A percentile compares a stretch with the other conserved stretches of the same genome.
Evolutionary conservation across 23 tunicate genomes (phyloP).

Genomic region (Diplosoma virens): DNA sequence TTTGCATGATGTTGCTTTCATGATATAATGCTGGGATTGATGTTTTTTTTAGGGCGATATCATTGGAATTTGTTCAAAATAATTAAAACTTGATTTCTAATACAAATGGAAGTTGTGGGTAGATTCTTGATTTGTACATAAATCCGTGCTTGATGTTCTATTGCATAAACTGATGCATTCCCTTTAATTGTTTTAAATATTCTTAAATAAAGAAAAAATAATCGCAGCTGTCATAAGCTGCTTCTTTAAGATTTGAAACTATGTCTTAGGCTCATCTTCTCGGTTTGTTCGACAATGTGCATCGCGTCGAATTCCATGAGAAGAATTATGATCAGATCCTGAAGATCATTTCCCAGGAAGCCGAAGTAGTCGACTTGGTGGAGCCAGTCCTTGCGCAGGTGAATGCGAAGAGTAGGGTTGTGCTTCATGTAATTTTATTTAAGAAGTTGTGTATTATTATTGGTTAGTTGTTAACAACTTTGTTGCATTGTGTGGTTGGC

Average conservation of each 20-base stretch:
- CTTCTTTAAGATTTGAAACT: neutral
- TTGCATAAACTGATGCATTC: too few species aligned
- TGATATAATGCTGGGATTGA: too few species aligned
- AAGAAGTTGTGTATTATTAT: neutral
- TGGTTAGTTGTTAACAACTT: neutral
- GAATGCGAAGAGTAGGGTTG: neutral
- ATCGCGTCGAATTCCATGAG: slow-evolving; percentile 69
- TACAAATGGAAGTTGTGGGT: too few species aligned
- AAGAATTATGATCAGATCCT: slow-evolving; percentile 79
- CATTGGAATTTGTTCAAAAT: too few species aligned
- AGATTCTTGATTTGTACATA: too few species aligned
- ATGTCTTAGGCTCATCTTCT: slow-evolving; percentile 61
- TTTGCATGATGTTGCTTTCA: too few species aligned
- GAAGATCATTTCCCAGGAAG: slow-evolving; percentile 70
- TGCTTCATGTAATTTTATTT: neutral
- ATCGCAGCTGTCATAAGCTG: too few species aligned
- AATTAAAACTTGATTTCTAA: too few species aligned
- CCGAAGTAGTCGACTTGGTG: slow-evolving; percentile 61
- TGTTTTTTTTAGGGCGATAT: too few species aligned
- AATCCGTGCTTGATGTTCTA: too few species aligned
- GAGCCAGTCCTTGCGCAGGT: slow-evolving; percentile 76
- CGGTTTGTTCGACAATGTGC: slow-evolving; percentile 81
- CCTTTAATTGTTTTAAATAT: too few species aligned
- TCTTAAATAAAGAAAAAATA: too few species aligned
- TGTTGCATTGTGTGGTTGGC: neutral